Evolutionary conservation across 2,888 invertebrate genomes (phyloP), one percentile per base, ranked within the genome.

Genomic region (Caenorhabditis sp.): DNA sequence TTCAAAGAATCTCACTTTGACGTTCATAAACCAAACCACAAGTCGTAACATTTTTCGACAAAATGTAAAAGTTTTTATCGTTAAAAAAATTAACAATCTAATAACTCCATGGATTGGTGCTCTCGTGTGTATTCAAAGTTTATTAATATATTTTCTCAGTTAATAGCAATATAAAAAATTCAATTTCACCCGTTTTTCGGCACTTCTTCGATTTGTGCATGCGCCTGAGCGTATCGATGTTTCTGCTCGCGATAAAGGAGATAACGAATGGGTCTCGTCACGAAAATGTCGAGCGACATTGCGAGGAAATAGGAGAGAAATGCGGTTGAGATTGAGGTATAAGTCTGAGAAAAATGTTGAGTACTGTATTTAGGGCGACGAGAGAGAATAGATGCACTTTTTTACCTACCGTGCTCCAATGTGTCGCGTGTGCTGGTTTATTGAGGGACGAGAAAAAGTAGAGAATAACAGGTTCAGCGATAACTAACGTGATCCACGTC

Each of bases 381-480:
- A n/a, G n/a, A n/a, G n/a, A n/a, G n/a, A n/a, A n/a, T n/a, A n/a
- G 4, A 31, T 31, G 5, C 31, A 31, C 31, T 31, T 6, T 31
- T 31, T 31, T 31, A 79, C 80, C 62, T 67, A 86, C 86, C 61
- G 79, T 80, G 58, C 83, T 83, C 76, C 85, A 81, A 63, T 83
- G 81, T 6, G 86, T 86, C 36, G 83, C 81, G 58, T 87, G 76
- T 14, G 84, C 75, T 12, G 86, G 86, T 51, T 85, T 82, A 62
- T 87, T 83, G 54, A 85, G 82, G 14, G 86, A 81, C n/a, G 86
- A 81, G 75, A 86, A 87, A 60, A 86, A 77, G 62, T 81, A 84
- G 21, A 86, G 72, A 27, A 84, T 83, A 37, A 86, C 75, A n/a
- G 85, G 86, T 62, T 86, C 86, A 17, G 83, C 81, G 43, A 85